Percentiles rank a stretch among this genome's conserved stretches.
Conservation (phyloP, 2,888 invertebrate genomes). For the Cylloceria caligata region DNA sequence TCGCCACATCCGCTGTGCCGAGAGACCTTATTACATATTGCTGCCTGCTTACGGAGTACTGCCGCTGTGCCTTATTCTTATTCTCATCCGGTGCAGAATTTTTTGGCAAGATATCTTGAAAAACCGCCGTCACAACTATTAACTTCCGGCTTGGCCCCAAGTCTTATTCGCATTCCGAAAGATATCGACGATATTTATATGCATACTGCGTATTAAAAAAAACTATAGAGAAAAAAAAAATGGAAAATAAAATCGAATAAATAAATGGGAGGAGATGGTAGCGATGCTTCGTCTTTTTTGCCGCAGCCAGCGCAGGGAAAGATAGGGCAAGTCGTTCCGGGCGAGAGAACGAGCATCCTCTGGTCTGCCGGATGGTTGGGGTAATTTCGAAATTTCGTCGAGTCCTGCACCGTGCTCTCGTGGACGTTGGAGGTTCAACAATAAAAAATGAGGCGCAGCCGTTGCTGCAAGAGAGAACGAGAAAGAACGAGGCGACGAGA, state of each 20-base stretch:
- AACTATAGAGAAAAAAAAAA: constrained; percentile 6
- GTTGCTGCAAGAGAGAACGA: constrained; percentile 48
- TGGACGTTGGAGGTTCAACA: constrained; percentile 46
- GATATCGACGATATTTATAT: constrained; percentile 63
- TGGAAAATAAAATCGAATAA: constrained; percentile 41
- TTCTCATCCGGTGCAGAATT: constrained; percentile 65
- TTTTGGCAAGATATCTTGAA: constrained; percentile 65
- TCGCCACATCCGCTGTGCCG: neutral
- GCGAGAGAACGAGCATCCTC: constrained; percentile 44
- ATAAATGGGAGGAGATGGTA: constrained; percentile 41
- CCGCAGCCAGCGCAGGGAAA: constrained; percentile 19
- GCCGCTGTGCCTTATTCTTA: constrained; percentile 54
- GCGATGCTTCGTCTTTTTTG: constrained; percentile 44
- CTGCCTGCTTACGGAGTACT: neutral
- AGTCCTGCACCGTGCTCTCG: constrained; percentile 50
- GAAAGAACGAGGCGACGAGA: constrained; percentile 62
- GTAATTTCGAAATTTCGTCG: constrained; percentile 70
- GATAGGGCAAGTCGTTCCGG: constrained; percentile 33
- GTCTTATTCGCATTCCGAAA: constrained; percentile 37
- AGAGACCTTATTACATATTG: constrained; percentile 38
- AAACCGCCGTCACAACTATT: constrained; percentile 62
- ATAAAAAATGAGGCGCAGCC: constrained; percentile 42
- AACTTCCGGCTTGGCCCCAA: constrained; percentile 63
- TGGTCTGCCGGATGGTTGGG: constrained; percentile 68
- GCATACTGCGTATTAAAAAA: constrained; percentile 40